A percentile compares a stretch with the other conserved stretches of the same genome.
phyloP scores from a whole-genome alignment of 2,888 invertebrate species.

The Sthenelais limicola region DNA sequence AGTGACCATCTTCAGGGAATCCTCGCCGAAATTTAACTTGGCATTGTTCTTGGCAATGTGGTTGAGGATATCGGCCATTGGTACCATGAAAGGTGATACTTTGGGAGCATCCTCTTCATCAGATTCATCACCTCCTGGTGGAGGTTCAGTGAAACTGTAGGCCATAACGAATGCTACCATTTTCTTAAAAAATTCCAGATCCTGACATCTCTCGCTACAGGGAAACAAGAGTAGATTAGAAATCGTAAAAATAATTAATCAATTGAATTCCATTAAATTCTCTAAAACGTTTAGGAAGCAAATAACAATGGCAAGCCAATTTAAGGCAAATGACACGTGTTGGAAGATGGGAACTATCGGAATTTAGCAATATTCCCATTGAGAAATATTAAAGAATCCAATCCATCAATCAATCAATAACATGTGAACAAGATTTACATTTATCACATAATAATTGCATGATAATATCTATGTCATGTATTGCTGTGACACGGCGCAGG shows the following conservation, averaged over 20 bases:
- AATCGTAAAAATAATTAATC: background rate
- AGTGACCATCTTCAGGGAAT: constrained; percentile 68
- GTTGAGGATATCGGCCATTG: constrained; percentile 72
- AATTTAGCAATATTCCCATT: too few relatives aligned
- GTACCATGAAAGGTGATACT: constrained; percentile 71
- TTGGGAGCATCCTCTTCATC: constrained; percentile 52
- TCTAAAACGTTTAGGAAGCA: too few relatives aligned
- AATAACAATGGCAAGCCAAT: too few relatives aligned
- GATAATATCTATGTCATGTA: too few relatives aligned
- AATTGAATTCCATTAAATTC: background rate
- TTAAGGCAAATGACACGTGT: too few relatives aligned
- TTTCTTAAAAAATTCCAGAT: constrained; percentile 67
- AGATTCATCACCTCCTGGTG: constrained; percentile 53
- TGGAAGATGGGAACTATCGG: too few relatives aligned
- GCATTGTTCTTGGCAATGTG: constrained; percentile 71
- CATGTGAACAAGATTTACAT: too few relatives aligned
- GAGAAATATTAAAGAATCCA: too few relatives aligned
- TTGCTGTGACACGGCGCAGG: too few relatives aligned
- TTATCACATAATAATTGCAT: too few relatives aligned
- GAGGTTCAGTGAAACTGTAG: constrained; percentile 72
- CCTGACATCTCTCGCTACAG: constrained; percentile 45
- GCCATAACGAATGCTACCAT: constrained; percentile 73
- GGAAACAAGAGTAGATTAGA: background rate
- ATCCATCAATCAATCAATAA: too few relatives aligned
- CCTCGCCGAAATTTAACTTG: constrained; percentile 65